Conservation (phyloP, 1,140 invertebrate genomes). For the Antheraea pernyi region DNA sequence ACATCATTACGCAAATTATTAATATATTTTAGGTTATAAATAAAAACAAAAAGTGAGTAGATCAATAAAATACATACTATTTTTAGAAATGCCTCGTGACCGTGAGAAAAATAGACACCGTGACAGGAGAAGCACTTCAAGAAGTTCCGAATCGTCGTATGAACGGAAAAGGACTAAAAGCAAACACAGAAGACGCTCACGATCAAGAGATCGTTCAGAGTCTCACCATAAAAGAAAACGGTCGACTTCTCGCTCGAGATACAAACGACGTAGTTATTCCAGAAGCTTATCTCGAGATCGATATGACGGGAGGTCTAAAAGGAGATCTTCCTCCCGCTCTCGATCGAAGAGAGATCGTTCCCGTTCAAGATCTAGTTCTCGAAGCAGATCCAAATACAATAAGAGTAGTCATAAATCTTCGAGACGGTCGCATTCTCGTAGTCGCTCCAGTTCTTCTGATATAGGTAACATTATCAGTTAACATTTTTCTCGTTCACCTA, state of each 20-base stretch:
- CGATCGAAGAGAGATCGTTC: conserved; percentile 51
- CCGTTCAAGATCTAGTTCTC: conserved; percentile 53
- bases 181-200: conserved; percentile 59
- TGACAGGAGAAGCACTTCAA: conserved; percentile 61
- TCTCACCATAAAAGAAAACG: conserved; percentile 53
- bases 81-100: conserved; percentile 56
- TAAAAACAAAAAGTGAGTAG: conserved; percentile 3
- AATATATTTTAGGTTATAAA: neutral
- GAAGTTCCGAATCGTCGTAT: conserved; percentile 64
- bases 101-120: conserved; percentile 62
- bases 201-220: conserved; percentile 59
- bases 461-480: conserved; percentile 43
- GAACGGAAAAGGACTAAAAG: conserved; percentile 65
- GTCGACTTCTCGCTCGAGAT: conserved; percentile 50
- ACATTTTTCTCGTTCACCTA: no score
- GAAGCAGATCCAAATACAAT: conserved; percentile 47
- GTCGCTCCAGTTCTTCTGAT: conserved; percentile 61
- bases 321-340: conserved; percentile 51
- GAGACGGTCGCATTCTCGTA: conserved; percentile 52
- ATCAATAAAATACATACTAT: neutral
- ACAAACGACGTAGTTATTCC: conserved; percentile 58
- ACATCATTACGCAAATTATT: no score
- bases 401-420: conserved; percentile 44
- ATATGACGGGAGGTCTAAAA: conserved; percentile 56
- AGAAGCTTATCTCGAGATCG: conserved; percentile 61